A percentile compares a stretch with the other conserved stretches of the same genome.
phyloP scores from a whole-genome alignment of 2,888 invertebrate species.

The Trissonchulus sp. region DNA sequence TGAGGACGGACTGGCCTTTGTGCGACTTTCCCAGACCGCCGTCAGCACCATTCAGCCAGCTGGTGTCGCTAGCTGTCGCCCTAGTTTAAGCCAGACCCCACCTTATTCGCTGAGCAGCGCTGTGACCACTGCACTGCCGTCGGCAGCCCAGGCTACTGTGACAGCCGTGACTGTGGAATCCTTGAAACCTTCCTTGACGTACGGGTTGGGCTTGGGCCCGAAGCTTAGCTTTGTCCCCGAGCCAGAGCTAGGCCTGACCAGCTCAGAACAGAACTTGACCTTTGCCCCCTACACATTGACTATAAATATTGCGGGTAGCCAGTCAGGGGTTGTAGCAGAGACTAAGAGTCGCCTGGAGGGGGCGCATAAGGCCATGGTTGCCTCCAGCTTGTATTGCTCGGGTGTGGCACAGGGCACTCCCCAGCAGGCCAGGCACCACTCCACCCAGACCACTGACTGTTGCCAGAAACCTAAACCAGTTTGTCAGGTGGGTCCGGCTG shows the following conservation, averaged over 20 bases:
- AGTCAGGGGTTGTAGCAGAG: too few species aligned
- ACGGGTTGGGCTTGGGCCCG: neutral
- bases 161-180: neutral
- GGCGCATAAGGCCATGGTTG: too few species aligned
- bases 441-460: conserved; percentile 10
- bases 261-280: neutral
- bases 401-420: neutral
- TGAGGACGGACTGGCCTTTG: neutral
- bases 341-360: too few species aligned
- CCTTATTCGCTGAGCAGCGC: neutral
- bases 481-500: neutral
- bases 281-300: neutral
- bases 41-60: too few species aligned
- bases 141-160: neutral
- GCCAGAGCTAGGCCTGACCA: neutral
- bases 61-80: neutral
- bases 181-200: neutral
- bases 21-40: neutral
- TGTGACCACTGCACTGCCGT: neutral
- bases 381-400: neutral
- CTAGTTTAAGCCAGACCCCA: neutral
- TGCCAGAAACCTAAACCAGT: neutral
- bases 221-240: neutral
- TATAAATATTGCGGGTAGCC: too few species aligned
- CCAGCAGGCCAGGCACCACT: neutral